Evolutionary conservation across 2,113 vertebrate genomes (phyloP).

Genomic region (Cynoglossus semilaevis): DNA sequence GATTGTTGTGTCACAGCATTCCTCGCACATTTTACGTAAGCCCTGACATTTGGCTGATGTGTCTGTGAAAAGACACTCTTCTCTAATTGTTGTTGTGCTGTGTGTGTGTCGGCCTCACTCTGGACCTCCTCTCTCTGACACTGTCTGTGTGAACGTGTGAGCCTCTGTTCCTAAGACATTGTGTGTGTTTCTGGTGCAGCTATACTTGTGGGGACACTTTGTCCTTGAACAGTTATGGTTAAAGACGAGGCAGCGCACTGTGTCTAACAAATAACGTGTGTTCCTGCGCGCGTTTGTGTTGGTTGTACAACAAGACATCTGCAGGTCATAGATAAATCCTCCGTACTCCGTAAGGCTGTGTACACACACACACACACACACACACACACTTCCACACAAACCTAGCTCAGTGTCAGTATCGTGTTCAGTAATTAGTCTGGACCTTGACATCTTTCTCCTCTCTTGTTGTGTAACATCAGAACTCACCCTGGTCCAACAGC

Average conservation of each 20-base stretch:
- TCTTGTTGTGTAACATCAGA: slow-evolving; percentile 48
- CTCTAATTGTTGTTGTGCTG: slow-evolving; percentile 3
- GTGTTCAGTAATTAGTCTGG: slow-evolving; percentile 55
- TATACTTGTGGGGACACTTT: too few relatives aligned
- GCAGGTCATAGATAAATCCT: slow-evolving; percentile 72
- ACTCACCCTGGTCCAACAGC: slow-evolving; percentile 27
- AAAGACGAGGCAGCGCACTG: too few relatives aligned
- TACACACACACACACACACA: slow-evolving; percentile 40
- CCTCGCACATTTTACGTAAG: background rate
- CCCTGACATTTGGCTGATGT: slow-evolving; percentile 18
- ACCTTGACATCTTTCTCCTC: slow-evolving; percentile 33
- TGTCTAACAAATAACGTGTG: too few relatives aligned
- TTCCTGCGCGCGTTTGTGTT: slow-evolving; percentile 21
- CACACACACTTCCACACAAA: slow-evolving; percentile 27
- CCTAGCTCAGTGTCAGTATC: slow-evolving; percentile 42
- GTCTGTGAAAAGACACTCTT: background rate
- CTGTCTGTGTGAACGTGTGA: too few relatives aligned
- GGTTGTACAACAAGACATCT: slow-evolving; percentile 56
- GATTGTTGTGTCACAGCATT: background rate
- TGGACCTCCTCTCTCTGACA: too few relatives aligned
- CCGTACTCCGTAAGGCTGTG: slow-evolving; percentile 53
- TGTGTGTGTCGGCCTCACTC: background rate
- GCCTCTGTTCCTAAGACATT: too few relatives aligned
- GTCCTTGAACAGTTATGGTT: too few relatives aligned
- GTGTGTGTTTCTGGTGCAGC: too few relatives aligned